phyloP scores from a whole-genome alignment of 2,888 invertebrate genomes.

The Chymomyza caudatula region DNA sequence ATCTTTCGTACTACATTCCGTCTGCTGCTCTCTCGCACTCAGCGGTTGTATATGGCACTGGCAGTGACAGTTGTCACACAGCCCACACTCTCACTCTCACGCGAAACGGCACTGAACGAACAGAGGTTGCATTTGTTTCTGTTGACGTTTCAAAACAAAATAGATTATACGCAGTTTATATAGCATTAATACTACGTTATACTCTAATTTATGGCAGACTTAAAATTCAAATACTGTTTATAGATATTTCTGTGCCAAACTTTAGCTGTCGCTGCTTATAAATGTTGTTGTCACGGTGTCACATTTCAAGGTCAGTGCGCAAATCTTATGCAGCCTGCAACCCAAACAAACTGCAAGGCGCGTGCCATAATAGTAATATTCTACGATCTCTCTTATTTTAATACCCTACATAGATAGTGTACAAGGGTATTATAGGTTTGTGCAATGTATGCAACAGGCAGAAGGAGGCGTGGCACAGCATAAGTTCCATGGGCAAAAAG shows the following conservation, averaged over 20 bases:
- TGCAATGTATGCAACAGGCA: too few species aligned
- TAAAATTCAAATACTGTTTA: background rate
- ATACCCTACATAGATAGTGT: too few species aligned
- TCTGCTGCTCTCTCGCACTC: slow-evolving; percentile 20
- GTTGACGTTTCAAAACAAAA: background rate
- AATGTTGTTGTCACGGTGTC: slow-evolving; percentile 1
- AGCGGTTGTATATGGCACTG: slow-evolving; percentile 27
- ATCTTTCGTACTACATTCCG: slow-evolving; percentile 1
- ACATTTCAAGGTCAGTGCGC: slow-evolving; percentile 43
- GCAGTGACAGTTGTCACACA: background rate
- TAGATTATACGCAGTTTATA: background rate
- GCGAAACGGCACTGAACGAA: background rate
- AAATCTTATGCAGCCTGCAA: background rate
- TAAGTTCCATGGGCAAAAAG: too few species aligned
- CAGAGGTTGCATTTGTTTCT: background rate
- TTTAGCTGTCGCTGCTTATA: background rate
- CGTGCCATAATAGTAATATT: background rate
- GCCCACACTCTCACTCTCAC: slow-evolving; percentile 4
- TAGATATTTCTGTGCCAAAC: background rate
- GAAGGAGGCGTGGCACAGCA: too few species aligned
- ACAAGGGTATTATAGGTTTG: too few species aligned
- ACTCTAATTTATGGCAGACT: background rate
- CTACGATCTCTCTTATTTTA: too few species aligned
- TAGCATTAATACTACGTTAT: background rate
- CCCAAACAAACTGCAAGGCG: background rate